Evolutionary conservation across 1,140 invertebrate genomes (phyloP), one percentile per base, ranked within the genome.

Genomic region (Dolichoris vasculosae): DNA sequence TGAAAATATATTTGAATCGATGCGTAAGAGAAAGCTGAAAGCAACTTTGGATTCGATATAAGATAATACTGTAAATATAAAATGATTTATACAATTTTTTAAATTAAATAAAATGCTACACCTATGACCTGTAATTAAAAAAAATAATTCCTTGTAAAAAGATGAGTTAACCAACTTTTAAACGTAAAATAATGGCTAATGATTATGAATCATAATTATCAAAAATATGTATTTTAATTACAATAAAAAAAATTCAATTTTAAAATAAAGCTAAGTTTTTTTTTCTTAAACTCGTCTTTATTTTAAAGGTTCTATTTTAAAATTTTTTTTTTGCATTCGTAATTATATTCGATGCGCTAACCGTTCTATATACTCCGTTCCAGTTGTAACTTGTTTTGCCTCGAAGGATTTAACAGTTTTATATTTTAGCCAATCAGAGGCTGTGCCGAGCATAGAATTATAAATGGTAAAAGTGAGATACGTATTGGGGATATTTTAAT

Each of bases 21-120:
- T 69, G 9, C 30, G 26, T 26, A 83, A 76, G 75, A 73, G 67
- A 82, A 82, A 48, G n/a, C 48, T 84, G 32, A 63, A 84, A 77
- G 75, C 30, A 75, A 76, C 69, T 80, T 75, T 1, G 40, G 51
- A 82, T 82, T 77, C 43, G 35, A 82, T 76, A 76, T 48, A 84
- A 78, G 46, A 78, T 84, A 80, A 79, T 59, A 67, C 48, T 85
- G 84, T 85, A 85, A 81, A 85, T 85, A 85, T n/a, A 67, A 82
- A 76, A 73, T 81, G 79, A 85, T 85, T 85, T 85, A 77, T 85
- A 85, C 71, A 67, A 75, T 67, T 76, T 84, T 85, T 81, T 82
- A 82, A 81, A 85, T 85, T 75, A 48, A 80, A 73, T 51, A 35
- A 75, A 63, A 69, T 35, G 48, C 32, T 69, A 80, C 6, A 55